Conservation (phyloP, 2,797 vertebrate species). For the Spondyliosoma cantharus region DNA sequence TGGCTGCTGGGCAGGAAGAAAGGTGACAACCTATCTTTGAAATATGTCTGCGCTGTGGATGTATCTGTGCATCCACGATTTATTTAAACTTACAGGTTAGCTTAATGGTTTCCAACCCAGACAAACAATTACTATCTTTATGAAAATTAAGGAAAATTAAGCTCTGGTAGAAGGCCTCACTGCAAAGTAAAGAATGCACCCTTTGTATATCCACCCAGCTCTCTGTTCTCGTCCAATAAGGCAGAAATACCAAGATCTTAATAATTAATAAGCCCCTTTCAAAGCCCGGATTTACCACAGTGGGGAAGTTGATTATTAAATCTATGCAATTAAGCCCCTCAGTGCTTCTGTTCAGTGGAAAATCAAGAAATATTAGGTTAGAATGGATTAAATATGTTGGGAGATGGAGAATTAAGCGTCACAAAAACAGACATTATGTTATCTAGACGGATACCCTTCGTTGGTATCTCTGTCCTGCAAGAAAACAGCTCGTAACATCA, state of each 20-base stretch:
- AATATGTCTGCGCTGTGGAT: not conserved
- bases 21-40: too few relatives aligned
- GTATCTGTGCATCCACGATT: not conserved
- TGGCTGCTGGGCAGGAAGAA: not conserved
- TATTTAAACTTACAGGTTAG: too few relatives aligned
- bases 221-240: not conserved
- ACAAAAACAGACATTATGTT: not conserved
- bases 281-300: conserved; percentile 29
- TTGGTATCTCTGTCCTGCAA: too few relatives aligned
- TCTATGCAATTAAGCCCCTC: conserved; percentile 23
- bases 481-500: not conserved
- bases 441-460: too few relatives aligned
- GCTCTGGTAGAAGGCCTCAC: not conserved
- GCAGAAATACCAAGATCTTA: conserved; percentile 30
- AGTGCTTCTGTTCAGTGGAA: not conserved
- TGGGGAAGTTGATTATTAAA: conserved; percentile 19
- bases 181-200: not conserved
- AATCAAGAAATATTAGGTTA: not conserved
- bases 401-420: not conserved
- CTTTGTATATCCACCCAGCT: conserved; percentile 13
- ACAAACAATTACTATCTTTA: too few relatives aligned
- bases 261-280: conserved; percentile 28
- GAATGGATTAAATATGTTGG: not conserved
- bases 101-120: too few relatives aligned
- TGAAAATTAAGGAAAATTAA: too few relatives aligned